Evolutionary conservation across 2,888 invertebrate genomes (phyloP), one percentile per base, ranked within the genome.

Genomic region (Nomada ruficornis): DNA sequence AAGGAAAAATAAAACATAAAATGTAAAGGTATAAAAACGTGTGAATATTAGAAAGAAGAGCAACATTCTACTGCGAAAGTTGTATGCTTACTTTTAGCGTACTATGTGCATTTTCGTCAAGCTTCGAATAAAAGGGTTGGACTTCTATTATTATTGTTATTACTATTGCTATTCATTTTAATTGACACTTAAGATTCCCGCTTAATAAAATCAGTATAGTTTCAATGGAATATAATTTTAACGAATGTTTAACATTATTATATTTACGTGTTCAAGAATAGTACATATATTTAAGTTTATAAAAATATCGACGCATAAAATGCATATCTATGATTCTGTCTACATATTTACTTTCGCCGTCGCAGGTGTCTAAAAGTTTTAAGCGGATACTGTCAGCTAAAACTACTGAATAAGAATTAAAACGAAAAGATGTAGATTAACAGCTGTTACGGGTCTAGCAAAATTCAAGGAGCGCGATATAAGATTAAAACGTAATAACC

Each of bases 401-500:
- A 7, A 4, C 42, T 42, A 7, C 42, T 54, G 36, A 18, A 67
- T 36, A 54, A 9, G 10, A n/a, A 55, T 68, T 55, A 55, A 68
- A 55, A 36, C 18, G 7, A n/a, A 42, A 55, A 42, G 26, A 67
- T 54, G 42, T 55, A 55, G 54, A 42, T 68, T 23, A 55, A 54
- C 54, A 55, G 15, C 29, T 55, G 52, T 23, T 67, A 36, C 54
- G 36, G 2, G 15, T 2, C 15, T 55, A 42, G 55, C n/a, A 20
- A 36, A 67, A 36, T 52, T 29, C 13, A 29, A 52, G 11, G 65
- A 18, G 47, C 64, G 36, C 60, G 42, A 20, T 42, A 20, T 44
- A 44, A 44, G 20, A 62, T 44, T 62, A 20, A 44, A 42, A 62
- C 1, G 20, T 20, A 62, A 62, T 42, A 44, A 62, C 20, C 20